These are phyloP conservation scores for Drosophila sucinea DNA, from an alignment of 1,140 invertebrate species.

Conservation along the genomic window DNA sequence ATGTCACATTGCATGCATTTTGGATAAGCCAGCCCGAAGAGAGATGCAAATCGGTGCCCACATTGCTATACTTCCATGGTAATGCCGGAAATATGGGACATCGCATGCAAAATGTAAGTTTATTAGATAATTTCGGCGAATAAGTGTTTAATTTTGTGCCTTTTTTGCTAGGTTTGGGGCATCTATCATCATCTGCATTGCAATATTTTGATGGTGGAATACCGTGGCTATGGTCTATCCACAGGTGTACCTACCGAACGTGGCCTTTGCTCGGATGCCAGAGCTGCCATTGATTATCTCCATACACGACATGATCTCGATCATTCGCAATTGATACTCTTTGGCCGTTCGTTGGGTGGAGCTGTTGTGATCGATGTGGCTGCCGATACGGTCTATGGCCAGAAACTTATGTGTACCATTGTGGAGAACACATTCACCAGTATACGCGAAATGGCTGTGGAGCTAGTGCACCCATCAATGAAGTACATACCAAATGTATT, in stretches of 20 bases:
- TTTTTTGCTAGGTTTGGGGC: slow-evolving; percentile 84
- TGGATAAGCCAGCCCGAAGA: slow-evolving; percentile 91
- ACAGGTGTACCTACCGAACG: slow-evolving; percentile 93
- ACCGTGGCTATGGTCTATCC: slow-evolving; percentile 97
- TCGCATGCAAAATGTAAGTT: slow-evolving; percentile 88
- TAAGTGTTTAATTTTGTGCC: background rate
- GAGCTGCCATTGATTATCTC: slow-evolving; percentile 93
- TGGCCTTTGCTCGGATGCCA: slow-evolving; percentile 94
- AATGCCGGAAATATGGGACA: slow-evolving; percentile 99
- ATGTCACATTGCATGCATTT: slow-evolving; percentile 92
- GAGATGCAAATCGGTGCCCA: slow-evolving; percentile 87
- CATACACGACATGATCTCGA: slow-evolving; percentile 92
- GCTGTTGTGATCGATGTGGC: slow-evolving; percentile 94
- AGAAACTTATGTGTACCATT: slow-evolving; percentile 92
- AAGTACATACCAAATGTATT: slow-evolving; percentile 89
- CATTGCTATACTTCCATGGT: slow-evolving; percentile 95
- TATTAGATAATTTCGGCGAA: background rate
- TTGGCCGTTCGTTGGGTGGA: slow-evolving; percentile 95
- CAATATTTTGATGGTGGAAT: slow-evolving; percentile 96
- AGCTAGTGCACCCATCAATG: slow-evolving; percentile 88
- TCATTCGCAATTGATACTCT: slow-evolving; percentile 93
- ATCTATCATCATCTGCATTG: slow-evolving; percentile 91
- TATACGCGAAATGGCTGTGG: slow-evolving; percentile 95
- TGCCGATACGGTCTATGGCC: slow-evolving; percentile 87
- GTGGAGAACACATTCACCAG: slow-evolving; percentile 98